A percentile compares a stretch with the other conserved stretches of the same genome.
Evolutionary conservation across 2,797 vertebrate species (phyloP).

Genomic region (Gouania willdenowi): DNA sequence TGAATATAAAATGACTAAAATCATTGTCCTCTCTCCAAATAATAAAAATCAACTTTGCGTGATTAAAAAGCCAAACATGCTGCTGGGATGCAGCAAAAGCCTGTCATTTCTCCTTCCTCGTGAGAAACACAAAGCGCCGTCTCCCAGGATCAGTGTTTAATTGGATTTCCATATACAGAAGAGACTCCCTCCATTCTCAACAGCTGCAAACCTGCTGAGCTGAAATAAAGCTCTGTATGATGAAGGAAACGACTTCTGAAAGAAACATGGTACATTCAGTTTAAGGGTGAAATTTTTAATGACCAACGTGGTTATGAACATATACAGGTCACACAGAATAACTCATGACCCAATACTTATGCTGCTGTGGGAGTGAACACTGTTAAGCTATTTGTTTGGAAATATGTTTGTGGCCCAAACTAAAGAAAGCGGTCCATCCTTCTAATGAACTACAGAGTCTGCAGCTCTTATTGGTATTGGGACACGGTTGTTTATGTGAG

Average conservation of each 20-base stretch:
- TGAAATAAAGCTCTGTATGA: constrained; percentile 27
- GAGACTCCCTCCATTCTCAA: constrained; percentile 43
- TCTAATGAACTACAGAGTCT: no score
- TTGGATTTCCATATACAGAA: constrained; percentile 54
- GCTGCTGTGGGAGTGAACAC: no score
- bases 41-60: constrained; percentile 16
- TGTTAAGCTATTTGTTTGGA: no score
- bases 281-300: no score
- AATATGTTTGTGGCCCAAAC: no score
- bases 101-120: constrained; percentile 23
- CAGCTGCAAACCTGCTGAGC: constrained; percentile 51
- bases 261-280: constrained; percentile 2
- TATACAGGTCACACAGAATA: no score
- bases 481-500: no score
- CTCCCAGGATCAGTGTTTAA: constrained; percentile 45
- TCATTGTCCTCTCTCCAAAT: constrained; percentile 40
- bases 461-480: no score
- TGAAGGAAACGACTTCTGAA: constrained; percentile 6
- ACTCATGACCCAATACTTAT: no score
- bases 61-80: constrained; percentile 3
- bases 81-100: constrained; percentile 10
- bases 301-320: no score
- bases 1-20: constrained; percentile 58
- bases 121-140: constrained; percentile 30
- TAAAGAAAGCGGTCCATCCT: no score